Base-by-base conservation (phyloP, 2,113 vertebrate species). In the Oophaga pumilio region DNA sequence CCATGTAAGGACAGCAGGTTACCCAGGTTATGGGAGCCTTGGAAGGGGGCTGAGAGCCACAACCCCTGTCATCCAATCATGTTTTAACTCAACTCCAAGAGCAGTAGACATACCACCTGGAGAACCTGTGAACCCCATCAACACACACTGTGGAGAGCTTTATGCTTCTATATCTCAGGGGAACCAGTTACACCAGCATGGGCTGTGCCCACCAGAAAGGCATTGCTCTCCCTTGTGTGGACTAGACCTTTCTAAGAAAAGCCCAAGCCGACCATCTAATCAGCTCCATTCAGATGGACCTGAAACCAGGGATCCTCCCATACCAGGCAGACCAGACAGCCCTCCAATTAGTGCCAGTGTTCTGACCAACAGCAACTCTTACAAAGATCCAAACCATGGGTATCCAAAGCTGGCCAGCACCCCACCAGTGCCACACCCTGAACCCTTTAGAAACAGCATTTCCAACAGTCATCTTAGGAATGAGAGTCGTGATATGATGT, bases 191-290 rank as follows among this genome's bases (percentile, higher is more conserved):
- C 93, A 94, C n/a, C 89, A 94, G 77, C 92, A 96, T 52, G 95
- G 93, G 33, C 94, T 93, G 22, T 95, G 95, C 89, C 89, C 94
- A 0, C 94, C 97, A 0, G 96, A 97, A 89, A 94, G 94, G 53
- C 97, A 96, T 92, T 97, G 97, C 94, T 97, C 97, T 4, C 97
- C 97, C 0, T 95, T 97, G 90, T 98, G 95, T 13, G 98, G 98
- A 91, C 96, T 99, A 52, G 98, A 99, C 92, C 95, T 99, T 89
- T 97, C 98, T 91, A 99, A 99, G 92, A 98, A 98, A 92, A 99
- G 98, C 91, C 98, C 98, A 90, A 95, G 91, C 17, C 95, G 93
- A 91, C 95, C 93, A 82, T 95, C 94, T 2, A 89, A 89, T 89
- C 93, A 92, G 89, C 91, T 92, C 80, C 91, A 91, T 87, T 89